Base-by-base conservation (phyloP, 64 coral and sea anemone species). In the Montipora foliosa region DNA sequence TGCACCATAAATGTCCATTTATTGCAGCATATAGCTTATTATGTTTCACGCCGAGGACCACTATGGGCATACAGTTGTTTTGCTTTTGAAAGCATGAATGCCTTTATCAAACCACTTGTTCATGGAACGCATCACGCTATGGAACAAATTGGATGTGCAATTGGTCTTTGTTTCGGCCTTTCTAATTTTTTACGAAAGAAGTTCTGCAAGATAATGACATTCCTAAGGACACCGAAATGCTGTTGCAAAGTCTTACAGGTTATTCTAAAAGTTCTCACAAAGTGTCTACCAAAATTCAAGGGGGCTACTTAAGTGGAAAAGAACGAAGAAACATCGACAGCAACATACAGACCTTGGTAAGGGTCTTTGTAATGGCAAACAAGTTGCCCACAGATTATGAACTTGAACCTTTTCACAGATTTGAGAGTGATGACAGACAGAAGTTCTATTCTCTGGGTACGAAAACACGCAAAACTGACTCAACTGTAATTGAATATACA, bases 51-150 rank as follows among this genome's bases (percentile, higher is more conserved):
- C 12, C 51, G 82, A 45, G 91, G 75, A 24, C 91, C 83, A 5
- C 51, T 93, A 44, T 93, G 91, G 91, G 91, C 76, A 10, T 88
- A 93, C 16, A 80, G 75, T 48, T 88, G 91, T 47, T 93, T 93
- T 87, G 91, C 83, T 6, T 80, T 93, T 80, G 91, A 93, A 93
- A 80, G 81, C n/a, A 50, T 80, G 51, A 93, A 93, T 84, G 82
- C 91, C 4, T 37, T 37, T 37, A 37, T 37, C 1, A 37, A 37
- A 37, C 29, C 29, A 37, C 29, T 37, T 37, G 29, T 78, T 7
- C 83, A 93, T 79, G 91, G 83, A 67, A 93, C 83, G 15, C 91
- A 93, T 93, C 82, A 92, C 16, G 80, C 81, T 8, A 86, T 92
- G 66, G 90, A 85, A 51, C 80, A 89, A 74, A 89, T 89, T 10